These are phyloP conservation scores for Phyllopteryx taeniolatus DNA, from an alignment of 2,113 vertebrate genomes.

Conservation along the genomic window DNA sequence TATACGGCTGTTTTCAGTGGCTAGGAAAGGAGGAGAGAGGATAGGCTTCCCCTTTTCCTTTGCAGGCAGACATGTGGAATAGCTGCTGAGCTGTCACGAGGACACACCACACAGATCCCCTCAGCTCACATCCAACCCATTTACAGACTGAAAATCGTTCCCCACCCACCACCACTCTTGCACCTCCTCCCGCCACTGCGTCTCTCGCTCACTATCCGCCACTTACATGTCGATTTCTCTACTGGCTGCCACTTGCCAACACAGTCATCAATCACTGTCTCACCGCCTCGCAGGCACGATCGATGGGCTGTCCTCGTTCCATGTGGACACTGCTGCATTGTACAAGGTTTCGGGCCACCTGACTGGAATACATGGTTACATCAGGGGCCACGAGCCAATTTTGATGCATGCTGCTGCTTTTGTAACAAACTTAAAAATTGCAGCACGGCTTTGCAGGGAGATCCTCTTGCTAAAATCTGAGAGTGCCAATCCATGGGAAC, in stretches of 20 bases:
- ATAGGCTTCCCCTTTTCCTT: constrained; percentile 64
- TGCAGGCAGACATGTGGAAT: constrained; percentile 50
- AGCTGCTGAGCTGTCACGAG: constrained; percentile 64
- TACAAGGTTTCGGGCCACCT: constrained; percentile 38
- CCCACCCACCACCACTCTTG: neutral
- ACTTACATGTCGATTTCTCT: constrained; percentile 61
- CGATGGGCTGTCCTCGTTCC: constrained; percentile 57
- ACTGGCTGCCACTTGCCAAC: constrained; percentile 42
- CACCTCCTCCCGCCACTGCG: neutral
- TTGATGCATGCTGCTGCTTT: constrained; percentile 1
- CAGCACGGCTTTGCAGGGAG: neutral
- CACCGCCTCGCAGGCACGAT: constrained; percentile 49
- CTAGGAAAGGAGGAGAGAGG: constrained; percentile 14
- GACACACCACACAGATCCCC: constrained; percentile 51
- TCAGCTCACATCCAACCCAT: constrained; percentile 31
- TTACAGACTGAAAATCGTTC: constrained; percentile 18
- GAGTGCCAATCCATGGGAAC: constrained; percentile 9
- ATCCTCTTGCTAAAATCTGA: neutral
- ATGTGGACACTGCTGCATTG: constrained; percentile 38
- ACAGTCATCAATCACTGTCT: constrained; percentile 57
- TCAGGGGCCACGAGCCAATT: constrained; percentile 27
- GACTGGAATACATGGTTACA: constrained; percentile 31
- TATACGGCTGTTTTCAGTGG: constrained; percentile 39
- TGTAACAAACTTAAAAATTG: neutral
- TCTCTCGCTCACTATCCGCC: constrained; percentile 34